Percentiles rank a stretch among this genome's conserved stretches.
phyloP scores from a whole-genome alignment of 2,888 invertebrate species.

The Chironomus tentans region DNA sequence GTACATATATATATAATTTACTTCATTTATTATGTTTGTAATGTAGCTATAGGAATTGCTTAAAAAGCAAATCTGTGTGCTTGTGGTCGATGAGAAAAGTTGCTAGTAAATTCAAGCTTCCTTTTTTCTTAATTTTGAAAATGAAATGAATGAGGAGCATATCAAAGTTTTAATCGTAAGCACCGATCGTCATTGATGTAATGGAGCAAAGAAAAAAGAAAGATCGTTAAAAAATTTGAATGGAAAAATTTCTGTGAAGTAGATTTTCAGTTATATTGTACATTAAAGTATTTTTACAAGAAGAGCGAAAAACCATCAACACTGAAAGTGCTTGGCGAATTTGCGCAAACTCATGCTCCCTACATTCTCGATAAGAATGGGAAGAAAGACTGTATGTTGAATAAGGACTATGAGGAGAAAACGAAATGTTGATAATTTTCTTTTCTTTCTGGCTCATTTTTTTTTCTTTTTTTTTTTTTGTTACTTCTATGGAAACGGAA shows the following conservation, averaged over 20 bases:
- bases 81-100: too few species aligned
- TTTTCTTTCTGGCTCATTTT: constrained; percentile 16
- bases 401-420: constrained; percentile 13
- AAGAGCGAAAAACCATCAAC: constrained; percentile 14
- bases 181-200: too few species aligned
- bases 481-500: constrained; percentile 27
- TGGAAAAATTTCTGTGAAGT: not conserved
- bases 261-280: not conserved
- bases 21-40: not conserved
- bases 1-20: not conserved
- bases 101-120: too few species aligned
- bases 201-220: not conserved
- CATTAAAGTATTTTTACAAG: not conserved
- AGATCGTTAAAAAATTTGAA: not conserved
- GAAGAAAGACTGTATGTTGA: not conserved
- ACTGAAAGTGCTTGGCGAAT: not conserved
- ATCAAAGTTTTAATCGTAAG: too few species aligned
- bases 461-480: not conserved
- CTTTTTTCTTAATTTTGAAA: too few species aligned
- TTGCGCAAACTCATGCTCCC: constrained; percentile 24
- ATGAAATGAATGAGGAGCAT: too few species aligned
- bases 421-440: constrained; percentile 24
- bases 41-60: too few species aligned
- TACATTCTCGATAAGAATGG: constrained; percentile 4
- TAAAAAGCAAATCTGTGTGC: too few species aligned